Evolutionary conservation across 2,797 vertebrate genomes (phyloP).

Genomic region (Danionella dracula): DNA sequence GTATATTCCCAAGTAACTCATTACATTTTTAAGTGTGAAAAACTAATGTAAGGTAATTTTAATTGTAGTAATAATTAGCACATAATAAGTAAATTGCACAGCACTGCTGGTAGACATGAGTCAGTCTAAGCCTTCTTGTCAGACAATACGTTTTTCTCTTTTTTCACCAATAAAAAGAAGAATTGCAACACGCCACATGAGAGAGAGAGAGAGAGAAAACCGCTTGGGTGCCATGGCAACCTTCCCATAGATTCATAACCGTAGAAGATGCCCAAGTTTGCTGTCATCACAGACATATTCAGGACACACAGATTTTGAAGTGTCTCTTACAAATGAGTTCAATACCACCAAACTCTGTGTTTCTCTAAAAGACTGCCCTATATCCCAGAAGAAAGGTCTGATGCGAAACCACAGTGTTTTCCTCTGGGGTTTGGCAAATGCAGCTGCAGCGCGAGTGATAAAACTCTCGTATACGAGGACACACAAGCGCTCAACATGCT

Average conservation of each 20-base stretch:
- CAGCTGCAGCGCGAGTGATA: conserved; percentile 38
- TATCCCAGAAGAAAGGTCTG: not conserved
- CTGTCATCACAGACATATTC: conserved; percentile 25
- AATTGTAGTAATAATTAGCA: too few relatives aligned
- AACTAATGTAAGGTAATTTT: too few relatives aligned
- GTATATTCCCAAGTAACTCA: too few relatives aligned
- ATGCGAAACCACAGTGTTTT: conserved; percentile 7
- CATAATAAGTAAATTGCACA: too few relatives aligned
- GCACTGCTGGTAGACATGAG: too few relatives aligned
- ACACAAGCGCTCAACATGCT: conserved; percentile 30
- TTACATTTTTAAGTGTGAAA: too few relatives aligned
- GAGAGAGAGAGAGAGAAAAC: conserved; percentile 42
- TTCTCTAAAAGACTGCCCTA: conserved; percentile 1
- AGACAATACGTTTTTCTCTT: too few relatives aligned
- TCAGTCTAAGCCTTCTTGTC: too few relatives aligned
- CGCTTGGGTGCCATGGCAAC: conserved; percentile 77
- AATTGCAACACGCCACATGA: conserved; percentile 56
- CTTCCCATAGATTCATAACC: conserved; percentile 38
- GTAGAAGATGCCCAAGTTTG: conserved; percentile 32
- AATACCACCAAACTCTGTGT: not conserved
- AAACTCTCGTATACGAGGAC: conserved; percentile 37
- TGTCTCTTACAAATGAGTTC: conserved; percentile 28
- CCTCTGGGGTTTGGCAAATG: conserved; percentile 35
- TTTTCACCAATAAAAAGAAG: conserved; percentile 18
- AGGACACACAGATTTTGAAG: conserved; percentile 25